Base-by-base conservation (phyloP, 2,797 vertebrate genomes). In the Acrossocheilus wenchowensis region DNA sequence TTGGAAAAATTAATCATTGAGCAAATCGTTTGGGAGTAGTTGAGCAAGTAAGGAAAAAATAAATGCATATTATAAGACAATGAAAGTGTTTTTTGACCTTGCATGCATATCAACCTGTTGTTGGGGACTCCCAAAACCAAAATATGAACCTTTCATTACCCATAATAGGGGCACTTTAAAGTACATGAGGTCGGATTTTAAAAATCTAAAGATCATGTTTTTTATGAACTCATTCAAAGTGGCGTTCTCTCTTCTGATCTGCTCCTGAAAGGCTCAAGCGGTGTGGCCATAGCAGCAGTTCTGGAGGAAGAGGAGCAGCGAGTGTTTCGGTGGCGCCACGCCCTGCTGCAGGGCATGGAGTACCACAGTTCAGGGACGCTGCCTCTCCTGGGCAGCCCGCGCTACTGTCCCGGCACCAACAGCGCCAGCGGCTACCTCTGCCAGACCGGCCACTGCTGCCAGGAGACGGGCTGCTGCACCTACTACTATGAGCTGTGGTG, bases 401-500 rank as follows among this genome's bases (percentile, higher is more conserved):
- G 97, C 90, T 97, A 95, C 93, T 99, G 98, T 92, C 96, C 97
- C 0, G 97, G 97, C 79, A 95, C 96, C 84, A 95, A 94, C 90
- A 97, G 94, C 82, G 90, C 93, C 64, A 96, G 96, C 72, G 96
- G 97, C 10, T 99, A 98, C 92, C 96, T 97, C 88, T 98, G 98
- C 91, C 97, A 99, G 93, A 98, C 96, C 0, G 98, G 98, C 30
- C 97, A 99, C 95, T 99, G 98, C 96, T 99, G 98, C 14, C 97
- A 97, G 71, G 97, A 99, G 93, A 97, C 95, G 0, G 97, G 98
- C 90, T 99, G 98, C 95, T 99, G 97, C 92, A 98, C 97, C 11
- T 99, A 98, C 95, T 99, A 98, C 96, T 99, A 98, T 66, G 97
- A 99, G 90, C 97, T 99, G 82, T 99, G 98, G 97, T 98, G 98